phyloP scores from a whole-genome alignment of 2,113 vertebrate genomes.

The Pygathrix nemaeus region DNA sequence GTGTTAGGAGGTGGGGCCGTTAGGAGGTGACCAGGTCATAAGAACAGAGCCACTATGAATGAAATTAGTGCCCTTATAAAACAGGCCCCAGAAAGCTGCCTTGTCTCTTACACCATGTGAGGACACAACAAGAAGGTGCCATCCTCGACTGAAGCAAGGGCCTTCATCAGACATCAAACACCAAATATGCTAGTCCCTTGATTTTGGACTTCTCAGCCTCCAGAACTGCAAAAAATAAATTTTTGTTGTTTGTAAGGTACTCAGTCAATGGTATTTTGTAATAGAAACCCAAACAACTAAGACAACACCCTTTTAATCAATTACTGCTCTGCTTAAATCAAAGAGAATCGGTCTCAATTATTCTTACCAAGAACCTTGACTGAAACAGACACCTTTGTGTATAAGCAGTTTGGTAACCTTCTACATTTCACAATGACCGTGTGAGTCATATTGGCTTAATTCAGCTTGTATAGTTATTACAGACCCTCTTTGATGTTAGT shows the following conservation, averaged over 20 bases:
- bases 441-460: neutral
- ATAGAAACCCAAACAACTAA: neutral
- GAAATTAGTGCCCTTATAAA: neutral
- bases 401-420: neutral
- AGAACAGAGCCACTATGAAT: no score
- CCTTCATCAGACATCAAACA: neutral
- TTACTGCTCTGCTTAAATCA: neutral
- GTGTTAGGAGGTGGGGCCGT: neutral
- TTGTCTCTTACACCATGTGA: neutral
- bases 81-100: neutral
- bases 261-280: neutral
- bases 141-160: neutral
- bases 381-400: neutral
- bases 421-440: neutral
- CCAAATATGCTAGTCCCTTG: neutral
- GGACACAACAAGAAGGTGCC: neutral
- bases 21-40: neutral
- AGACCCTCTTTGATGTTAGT: neutral
- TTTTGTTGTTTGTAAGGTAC: neutral
- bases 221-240: neutral
- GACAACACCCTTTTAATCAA: slow-evolving; percentile 11
- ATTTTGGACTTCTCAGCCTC: neutral
- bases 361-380: neutral
- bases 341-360: neutral
- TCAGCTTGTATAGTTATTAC: neutral